Percentiles rank a stretch among this genome's conserved stretches.
phyloP scores from a whole-genome alignment of 2,113 vertebrate species.

The Bungarus multicinctus region DNA sequence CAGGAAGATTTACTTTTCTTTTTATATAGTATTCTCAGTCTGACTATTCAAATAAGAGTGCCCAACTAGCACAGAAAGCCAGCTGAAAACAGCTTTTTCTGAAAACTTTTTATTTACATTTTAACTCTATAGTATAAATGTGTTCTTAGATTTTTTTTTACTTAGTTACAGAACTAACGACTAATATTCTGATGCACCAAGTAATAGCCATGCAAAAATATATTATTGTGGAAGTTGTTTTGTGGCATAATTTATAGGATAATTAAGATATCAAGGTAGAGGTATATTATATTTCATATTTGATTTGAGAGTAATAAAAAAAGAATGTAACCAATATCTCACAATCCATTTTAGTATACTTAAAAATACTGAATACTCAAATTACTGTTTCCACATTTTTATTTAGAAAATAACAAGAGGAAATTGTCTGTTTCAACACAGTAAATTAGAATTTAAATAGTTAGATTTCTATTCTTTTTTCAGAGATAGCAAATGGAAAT shows the following conservation, averaged over 20 bases:
- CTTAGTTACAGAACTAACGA: neutral
- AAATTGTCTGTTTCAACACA: constrained; percentile 35
- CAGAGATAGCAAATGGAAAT: constrained; percentile 38
- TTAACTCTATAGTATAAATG: neutral
- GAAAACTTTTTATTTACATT: neutral
- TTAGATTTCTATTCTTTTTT: constrained; percentile 37
- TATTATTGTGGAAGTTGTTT: neutral
- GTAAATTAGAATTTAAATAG: constrained; percentile 49
- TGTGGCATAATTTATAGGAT: neutral
- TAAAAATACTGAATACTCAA: neutral
- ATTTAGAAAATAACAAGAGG: constrained; percentile 33
- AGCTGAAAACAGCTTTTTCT: neutral
- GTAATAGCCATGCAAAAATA: neutral
- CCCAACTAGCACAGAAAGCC: neutral
- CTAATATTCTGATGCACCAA: neutral
- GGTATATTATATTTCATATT: neutral
- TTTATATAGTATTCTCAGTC: neutral
- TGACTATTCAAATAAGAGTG: neutral
- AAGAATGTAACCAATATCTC: neutral
- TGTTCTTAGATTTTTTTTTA: neutral
- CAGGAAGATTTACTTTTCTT: neutral
- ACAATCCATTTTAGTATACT: neutral
- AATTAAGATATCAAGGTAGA: neutral
- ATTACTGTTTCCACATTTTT: constrained; percentile 22
- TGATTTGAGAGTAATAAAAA: neutral